These are phyloP conservation scores for Meandrina meandrites DNA, from an alignment of 92 coral and sea anemone genomes.

Conservation along the genomic window DNA sequence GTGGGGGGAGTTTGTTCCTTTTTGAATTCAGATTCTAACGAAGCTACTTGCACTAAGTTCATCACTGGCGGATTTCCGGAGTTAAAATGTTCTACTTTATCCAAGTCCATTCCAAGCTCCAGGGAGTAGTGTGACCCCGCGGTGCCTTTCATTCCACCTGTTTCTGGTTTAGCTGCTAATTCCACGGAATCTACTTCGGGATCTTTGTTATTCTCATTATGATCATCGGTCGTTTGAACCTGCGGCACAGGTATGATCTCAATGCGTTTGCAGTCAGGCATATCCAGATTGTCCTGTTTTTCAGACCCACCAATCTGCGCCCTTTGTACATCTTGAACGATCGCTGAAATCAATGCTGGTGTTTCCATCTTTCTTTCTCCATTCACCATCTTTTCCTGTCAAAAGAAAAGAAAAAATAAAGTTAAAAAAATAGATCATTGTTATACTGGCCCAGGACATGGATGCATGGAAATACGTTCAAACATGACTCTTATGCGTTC, in stretches of 20 bases:
- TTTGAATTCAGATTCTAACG: conserved; percentile 1
- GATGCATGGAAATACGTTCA: too few relatives aligned
- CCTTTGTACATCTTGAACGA: conserved; percentile 81
- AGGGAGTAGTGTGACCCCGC: not conserved
- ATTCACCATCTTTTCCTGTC: conserved; percentile 59
- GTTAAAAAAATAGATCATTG: too few relatives aligned
- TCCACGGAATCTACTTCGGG: not conserved
- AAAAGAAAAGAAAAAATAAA: not conserved
- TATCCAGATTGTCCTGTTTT: not conserved
- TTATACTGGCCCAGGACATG: too few relatives aligned
- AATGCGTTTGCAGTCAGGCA: conserved; percentile 2
- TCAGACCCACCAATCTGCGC: conserved; percentile 31
- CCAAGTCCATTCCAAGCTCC: conserved; percentile 16
- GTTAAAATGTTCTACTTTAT: conserved; percentile 19
- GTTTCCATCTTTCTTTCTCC: conserved; percentile 66
- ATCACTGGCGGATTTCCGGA: not conserved
- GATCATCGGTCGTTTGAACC: not conserved
- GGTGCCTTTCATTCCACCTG: not conserved
- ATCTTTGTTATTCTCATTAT: not conserved
- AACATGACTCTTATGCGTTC: not conserved
- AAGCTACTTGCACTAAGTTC: conserved; percentile 5
- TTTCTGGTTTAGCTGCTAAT: not conserved
- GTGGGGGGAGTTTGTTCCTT: conserved; percentile 33
- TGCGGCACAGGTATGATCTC: conserved; percentile 15
- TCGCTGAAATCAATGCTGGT: conserved; percentile 82